These are phyloP conservation scores for Casuarius casuarius DNA, from an alignment of 2,113 vertebrate genomes.

Conservation along the genomic window DNA sequence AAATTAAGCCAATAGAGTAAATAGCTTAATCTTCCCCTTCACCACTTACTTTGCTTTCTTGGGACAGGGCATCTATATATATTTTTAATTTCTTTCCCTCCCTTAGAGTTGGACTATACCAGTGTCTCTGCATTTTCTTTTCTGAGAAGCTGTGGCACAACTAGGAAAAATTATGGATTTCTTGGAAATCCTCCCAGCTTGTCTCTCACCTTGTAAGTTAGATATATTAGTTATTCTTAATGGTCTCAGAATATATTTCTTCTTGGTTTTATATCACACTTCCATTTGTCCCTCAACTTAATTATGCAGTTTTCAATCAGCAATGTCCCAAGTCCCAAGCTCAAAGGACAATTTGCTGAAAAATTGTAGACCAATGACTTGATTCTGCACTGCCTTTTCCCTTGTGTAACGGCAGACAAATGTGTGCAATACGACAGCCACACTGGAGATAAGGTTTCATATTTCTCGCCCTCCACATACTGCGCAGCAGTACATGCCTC, in stretches of 20 bases:
- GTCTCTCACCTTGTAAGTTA: neutral
- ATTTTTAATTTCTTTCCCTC: neutral
- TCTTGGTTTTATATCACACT: neutral
- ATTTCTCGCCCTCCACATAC: neutral
- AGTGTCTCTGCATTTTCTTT: neutral
- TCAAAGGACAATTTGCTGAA: neutral
- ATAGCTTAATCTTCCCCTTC: neutral
- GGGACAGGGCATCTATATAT: neutral
- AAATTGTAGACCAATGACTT: neutral
- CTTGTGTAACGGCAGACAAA: neutral
- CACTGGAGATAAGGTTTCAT: neutral
- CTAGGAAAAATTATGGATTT: neutral
- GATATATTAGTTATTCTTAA: neutral
- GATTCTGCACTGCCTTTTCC: neutral
- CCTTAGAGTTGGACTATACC: neutral
- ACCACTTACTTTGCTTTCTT: neutral
- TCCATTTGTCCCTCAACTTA: neutral
- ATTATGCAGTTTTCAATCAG: neutral
- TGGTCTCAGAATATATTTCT: neutral
- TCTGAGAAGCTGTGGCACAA: neutral
- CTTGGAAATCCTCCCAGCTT: neutral
- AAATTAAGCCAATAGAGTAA: neutral
- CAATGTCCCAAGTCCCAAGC: neutral
- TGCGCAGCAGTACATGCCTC: neutral
- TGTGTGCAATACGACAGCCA: no score